Evolutionary conservation across 2,888 invertebrate genomes (phyloP).

Genomic region (Penaeus monodon): DNA sequence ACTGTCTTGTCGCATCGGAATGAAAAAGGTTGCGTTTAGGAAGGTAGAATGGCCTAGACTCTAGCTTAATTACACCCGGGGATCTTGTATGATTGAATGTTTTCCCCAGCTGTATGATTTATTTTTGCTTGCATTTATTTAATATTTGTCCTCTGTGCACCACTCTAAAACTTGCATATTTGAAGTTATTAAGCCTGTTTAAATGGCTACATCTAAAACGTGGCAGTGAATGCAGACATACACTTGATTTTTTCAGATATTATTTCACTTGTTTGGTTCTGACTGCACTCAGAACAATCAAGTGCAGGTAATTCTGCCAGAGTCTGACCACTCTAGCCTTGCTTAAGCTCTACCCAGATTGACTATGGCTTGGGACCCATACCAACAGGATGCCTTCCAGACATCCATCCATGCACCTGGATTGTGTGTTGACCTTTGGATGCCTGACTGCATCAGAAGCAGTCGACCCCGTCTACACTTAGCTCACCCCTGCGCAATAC

Average conservation of each 20-base stretch:
- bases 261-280: too few relatives aligned
- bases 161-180: too few relatives aligned
- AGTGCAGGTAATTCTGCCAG: conserved; percentile 32
- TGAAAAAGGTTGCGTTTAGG: conserved; percentile 58
- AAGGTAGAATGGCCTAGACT: conserved; percentile 59
- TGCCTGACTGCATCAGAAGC: conserved; percentile 38
- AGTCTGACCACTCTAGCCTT: conserved; percentile 60
- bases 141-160: too few relatives aligned
- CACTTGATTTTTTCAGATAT: too few relatives aligned
- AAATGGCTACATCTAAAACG: too few relatives aligned
- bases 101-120: too few relatives aligned
- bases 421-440: conserved; percentile 45
- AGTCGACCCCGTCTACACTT: conserved; percentile 29
- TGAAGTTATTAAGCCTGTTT: too few relatives aligned
- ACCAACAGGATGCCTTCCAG: conserved; percentile 40
- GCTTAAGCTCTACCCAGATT: conserved; percentile 53
- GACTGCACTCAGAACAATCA: too few relatives aligned
- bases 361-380: conserved; percentile 60
- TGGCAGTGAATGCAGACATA: too few relatives aligned
- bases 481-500: too few relatives aligned
- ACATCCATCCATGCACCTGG: conserved; percentile 43
- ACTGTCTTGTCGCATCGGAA: conserved; percentile 58
- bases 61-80: conserved; percentile 18
- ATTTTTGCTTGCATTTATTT: too few relatives aligned
- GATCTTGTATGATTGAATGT: too few relatives aligned